Evolutionary conservation across 2,113 vertebrate genomes (phyloP).

Genomic region (Acrocephalus kingi): DNA sequence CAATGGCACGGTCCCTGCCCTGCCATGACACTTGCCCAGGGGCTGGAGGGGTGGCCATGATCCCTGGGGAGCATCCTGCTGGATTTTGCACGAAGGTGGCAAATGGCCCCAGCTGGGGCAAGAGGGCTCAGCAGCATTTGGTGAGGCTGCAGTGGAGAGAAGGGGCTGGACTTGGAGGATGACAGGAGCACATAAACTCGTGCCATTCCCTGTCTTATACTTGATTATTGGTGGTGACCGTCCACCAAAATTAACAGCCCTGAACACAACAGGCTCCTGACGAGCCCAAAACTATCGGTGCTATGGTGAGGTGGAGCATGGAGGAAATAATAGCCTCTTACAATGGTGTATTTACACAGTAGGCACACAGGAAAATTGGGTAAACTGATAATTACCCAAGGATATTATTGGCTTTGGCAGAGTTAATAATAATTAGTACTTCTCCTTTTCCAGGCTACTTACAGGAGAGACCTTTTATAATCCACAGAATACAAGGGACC

Average conservation of each 20-base stretch:
- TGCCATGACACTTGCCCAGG: neutral
- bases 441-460: conserved; percentile 42
- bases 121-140: neutral
- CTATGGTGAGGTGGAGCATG: neutral
- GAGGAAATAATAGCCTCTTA: conserved; percentile 46
- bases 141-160: neutral
- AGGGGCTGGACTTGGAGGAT: neutral
- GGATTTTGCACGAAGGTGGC: neutral
- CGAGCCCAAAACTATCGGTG: neutral
- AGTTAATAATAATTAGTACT: conserved; percentile 68
- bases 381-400: conserved; percentile 65
- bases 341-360: conserved; percentile 53
- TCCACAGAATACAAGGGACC: neutral
- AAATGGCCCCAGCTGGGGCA: neutral
- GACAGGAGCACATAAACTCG: rapidly evolving
- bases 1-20: neutral
- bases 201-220: neutral
- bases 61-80: neutral
- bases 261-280: neutral
- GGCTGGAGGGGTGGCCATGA: rapidly evolving
- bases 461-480: conserved; percentile 48
- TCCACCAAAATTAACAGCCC: neutral
- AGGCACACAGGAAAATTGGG: conserved; percentile 63
- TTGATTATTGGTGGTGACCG: neutral
- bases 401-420: conserved; percentile 70